Conservation (phyloP, 2,888 invertebrate species). For the Liopterus haemorrhoidalis region DNA sequence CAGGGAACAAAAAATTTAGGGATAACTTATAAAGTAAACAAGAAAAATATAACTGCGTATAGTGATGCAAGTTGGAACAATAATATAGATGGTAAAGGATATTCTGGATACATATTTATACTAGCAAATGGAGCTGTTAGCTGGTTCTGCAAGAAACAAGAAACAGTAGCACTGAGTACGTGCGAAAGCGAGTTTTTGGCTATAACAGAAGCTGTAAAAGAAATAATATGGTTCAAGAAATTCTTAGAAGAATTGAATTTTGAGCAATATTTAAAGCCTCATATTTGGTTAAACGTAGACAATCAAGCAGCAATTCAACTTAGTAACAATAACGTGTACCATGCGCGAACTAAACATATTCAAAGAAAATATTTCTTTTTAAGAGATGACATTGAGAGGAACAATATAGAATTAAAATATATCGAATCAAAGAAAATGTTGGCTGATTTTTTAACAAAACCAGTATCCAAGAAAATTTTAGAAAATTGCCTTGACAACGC, state of each 20-base stretch:
- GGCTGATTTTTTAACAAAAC: constrained; percentile 4
- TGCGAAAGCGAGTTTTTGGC: constrained; percentile 4
- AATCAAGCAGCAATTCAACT: constrained; percentile 5
- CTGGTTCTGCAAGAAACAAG: neutral
- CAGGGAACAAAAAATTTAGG: constrained; percentile 7
- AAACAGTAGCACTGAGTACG: constrained; percentile 1
- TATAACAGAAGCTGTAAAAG: neutral
- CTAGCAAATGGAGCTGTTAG: neutral
- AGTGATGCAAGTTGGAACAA: constrained; percentile 1
- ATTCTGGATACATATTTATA: neutral
- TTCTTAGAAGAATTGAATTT: too few species aligned
- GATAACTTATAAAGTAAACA: constrained; percentile 1
- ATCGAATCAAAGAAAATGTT: constrained; percentile 3
- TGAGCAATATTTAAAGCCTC: too few species aligned
- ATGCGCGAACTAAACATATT: neutral
- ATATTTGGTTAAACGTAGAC: neutral
- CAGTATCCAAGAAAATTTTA: neutral
- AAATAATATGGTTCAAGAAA: too few species aligned
- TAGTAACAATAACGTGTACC: neutral
- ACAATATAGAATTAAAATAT: neutral
- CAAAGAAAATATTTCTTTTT: neutral
- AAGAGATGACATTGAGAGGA: neutral
- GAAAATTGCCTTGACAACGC: too few species aligned
- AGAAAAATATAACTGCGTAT: too few species aligned
- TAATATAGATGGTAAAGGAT: neutral